Base-by-base conservation (phyloP, 2,888 invertebrate genomes). In the Cenopis cana region DNA sequence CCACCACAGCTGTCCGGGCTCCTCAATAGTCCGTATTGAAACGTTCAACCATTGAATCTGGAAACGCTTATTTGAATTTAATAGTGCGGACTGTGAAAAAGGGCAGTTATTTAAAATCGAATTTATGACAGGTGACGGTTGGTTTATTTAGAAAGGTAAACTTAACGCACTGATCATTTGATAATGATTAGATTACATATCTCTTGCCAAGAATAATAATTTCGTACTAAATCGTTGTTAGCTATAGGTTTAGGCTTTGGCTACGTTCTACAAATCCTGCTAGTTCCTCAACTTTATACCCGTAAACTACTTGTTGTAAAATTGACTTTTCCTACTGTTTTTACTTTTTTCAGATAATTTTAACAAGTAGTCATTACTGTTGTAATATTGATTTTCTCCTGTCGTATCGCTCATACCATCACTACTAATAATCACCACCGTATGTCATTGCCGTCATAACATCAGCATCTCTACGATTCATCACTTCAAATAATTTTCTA, bases 1-100 rank as follows among this genome's bases (percentile, higher is more conserved):
- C 82, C 82, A 84, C 85, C 86, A 85, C 89, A 89, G 89, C 88
- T 89, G 88, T 86, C 36, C 59, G 18, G 52, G 33, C 38, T 14
- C 17, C 20, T 49, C 66, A 50, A 36, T 57, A 24, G 29, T 66
- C 55, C 68, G 38, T 56, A 49, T 69, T 69, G 62, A 69, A 69
- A 49, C 56, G 49, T 69, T 36, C 55, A 36, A 46, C 20, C 55
- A 56, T 62, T 69, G 69, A 62, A 62, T 68, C 29, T 66, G 29
- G 41, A 33, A 56, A 54, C 46, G 56, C 38, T 62, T 65, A 65
- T 65, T 65, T 18, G 57, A 49, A 56, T 57, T 38, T 24, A 24
- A 46, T 55, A 41, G 55, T 41, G 38, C 24, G 10, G 9, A 50
- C 18, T 62, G 50, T 14, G 50, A 52, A 62, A 62, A 52, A 20